These are phyloP conservation scores for Platysternon megacephalum DNA, from an alignment of 2,113 vertebrate species.

Conservation along the genomic window DNA sequence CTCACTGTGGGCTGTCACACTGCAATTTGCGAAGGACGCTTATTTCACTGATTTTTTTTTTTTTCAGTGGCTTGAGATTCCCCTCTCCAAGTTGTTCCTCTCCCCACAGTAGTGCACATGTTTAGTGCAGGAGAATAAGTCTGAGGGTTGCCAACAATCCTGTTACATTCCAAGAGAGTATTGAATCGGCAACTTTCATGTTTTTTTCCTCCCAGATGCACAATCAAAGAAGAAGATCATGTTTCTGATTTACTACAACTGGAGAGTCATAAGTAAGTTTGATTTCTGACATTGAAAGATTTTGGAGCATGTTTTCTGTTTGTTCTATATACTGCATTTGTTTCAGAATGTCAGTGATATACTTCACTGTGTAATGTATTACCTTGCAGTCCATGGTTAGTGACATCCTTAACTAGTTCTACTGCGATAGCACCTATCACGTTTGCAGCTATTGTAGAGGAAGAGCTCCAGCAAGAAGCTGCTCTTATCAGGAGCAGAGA, in stretches of 20 bases:
- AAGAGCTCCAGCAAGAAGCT: slow-evolving; percentile 94
- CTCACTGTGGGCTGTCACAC: neutral
- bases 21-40: neutral
- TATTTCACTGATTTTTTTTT: neutral
- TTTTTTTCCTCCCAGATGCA: slow-evolving; percentile 53
- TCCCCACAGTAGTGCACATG: neutral
- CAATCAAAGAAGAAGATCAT: slow-evolving; percentile 61
- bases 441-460: slow-evolving; percentile 95
- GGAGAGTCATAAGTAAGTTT: slow-evolving; percentile 79
- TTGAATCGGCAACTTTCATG: neutral
- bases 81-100: neutral
- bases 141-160: neutral
- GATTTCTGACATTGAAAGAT: neutral
- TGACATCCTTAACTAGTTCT: slow-evolving; percentile 78
- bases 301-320: neutral
- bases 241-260: slow-evolving; percentile 56
- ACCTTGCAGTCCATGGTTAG: slow-evolving; percentile 90
- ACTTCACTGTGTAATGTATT: neutral
- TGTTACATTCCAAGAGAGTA: neutral
- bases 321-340: neutral
- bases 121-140: neutral
- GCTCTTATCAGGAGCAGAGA: slow-evolving; percentile 94
- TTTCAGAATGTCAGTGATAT: neutral
- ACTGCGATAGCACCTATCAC: slow-evolving; percentile 81
- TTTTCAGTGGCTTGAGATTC: neutral